These are phyloP conservation scores for Pitta sordida DNA, from an alignment of 2,113 vertebrate species.

Conservation along the genomic window DNA sequence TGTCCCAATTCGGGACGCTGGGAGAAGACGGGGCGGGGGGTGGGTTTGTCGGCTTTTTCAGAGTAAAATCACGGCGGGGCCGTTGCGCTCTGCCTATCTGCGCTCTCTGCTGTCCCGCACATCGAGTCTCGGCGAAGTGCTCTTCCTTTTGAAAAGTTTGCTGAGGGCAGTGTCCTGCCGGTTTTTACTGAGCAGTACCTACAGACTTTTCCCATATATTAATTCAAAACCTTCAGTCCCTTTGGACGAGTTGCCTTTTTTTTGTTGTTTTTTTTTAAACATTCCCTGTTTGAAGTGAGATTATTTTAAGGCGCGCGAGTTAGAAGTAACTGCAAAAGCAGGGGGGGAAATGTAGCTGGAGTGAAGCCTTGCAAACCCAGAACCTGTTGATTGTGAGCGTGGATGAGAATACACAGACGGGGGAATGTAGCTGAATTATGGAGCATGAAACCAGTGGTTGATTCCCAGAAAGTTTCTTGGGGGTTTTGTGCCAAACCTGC, in stretches of 20 bases:
- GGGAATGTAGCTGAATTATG: accelerated
- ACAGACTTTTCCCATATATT: not conserved
- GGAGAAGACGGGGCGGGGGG: accelerated
- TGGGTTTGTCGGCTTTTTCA: accelerated
- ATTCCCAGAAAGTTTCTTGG: not conserved
- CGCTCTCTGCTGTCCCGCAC: not conserved
- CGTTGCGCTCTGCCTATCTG: not conserved
- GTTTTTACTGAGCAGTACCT: not conserved
- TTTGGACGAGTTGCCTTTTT: not conserved
- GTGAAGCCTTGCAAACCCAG: not conserved
- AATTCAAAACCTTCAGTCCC: not conserved
- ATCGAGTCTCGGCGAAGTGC: not conserved
- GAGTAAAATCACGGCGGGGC: not conserved
- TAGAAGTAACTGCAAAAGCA: not conserved
- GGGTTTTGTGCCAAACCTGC: not conserved
- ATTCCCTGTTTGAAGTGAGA: not conserved
- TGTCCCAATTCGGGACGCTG: accelerated
- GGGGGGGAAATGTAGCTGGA: accelerated
- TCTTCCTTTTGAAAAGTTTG: not conserved
- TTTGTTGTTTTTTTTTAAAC: not conserved
- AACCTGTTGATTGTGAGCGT: not conserved
- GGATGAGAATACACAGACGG: not conserved
- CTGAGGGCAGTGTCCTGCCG: not conserved
- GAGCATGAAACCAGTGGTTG: not conserved
- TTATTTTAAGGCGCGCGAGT: not conserved